These are phyloP conservation scores for Seison nebaliae DNA, from an alignment of 1,140 invertebrate genomes.

Conservation along the genomic window DNA sequence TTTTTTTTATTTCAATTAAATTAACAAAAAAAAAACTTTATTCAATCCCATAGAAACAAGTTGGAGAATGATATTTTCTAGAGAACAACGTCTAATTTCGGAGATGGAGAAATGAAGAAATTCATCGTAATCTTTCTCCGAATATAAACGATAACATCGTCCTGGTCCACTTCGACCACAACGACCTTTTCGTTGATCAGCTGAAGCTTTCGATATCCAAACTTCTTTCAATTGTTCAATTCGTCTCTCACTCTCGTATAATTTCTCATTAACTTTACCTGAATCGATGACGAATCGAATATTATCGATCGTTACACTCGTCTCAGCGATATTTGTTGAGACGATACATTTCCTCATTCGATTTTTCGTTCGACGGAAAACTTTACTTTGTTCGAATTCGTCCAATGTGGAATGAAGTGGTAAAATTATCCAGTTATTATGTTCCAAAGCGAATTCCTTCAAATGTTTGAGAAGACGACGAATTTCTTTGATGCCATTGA, in stretches of 20 bases:
- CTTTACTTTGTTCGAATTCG: conserved; percentile 77
- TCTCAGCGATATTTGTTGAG: conserved; percentile 97
- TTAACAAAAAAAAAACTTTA: too few species aligned
- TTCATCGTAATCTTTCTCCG: conserved; percentile 51
- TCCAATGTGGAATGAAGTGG: conserved; percentile 72
- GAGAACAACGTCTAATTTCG: conserved; percentile 62
- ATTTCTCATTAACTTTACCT: conserved; percentile 69
- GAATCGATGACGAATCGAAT: conserved; percentile 89
- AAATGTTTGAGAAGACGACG: conserved; percentile 59
- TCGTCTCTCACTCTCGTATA: conserved; percentile 57
- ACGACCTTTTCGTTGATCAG: conserved; percentile 78
- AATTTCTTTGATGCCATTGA: conserved; percentile 84
- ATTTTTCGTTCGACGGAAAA: conserved; percentile 82
- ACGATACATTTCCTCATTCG: conserved; percentile 83
- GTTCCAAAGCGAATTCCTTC: conserved; percentile 49
- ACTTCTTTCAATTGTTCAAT: conserved; percentile 65
- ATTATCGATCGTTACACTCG: conserved; percentile 91
- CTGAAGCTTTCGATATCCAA: conserved; percentile 83
- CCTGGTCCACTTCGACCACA: conserved; percentile 38
- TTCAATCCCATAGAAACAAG: conserved; percentile 79
- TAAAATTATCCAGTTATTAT: conserved; percentile 67
- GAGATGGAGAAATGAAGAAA: conserved; percentile 53
- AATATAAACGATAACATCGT: conserved; percentile 48
- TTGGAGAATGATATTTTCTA: conserved; percentile 66
- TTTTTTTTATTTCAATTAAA: too few species aligned